Conservation (phyloP, 2,113 vertebrate genomes). For the Pagrus major region DNA sequence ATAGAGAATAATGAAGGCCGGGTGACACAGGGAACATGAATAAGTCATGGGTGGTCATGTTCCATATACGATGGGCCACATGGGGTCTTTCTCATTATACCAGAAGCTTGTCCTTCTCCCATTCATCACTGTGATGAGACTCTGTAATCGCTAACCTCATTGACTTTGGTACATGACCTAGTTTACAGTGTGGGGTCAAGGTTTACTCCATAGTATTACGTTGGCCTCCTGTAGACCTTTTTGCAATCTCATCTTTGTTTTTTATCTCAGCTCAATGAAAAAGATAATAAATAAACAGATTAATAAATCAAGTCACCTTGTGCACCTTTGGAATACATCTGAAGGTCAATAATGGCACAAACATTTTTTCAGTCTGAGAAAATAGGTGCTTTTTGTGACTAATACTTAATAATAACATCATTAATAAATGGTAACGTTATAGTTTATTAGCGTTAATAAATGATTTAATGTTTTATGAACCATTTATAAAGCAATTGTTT, state of each 20-base stretch:
- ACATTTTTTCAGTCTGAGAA: background rate
- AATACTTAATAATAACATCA: too few relatives aligned
- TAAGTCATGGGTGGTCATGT: conserved; percentile 70
- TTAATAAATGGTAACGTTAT: too few relatives aligned
- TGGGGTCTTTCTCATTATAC: conserved; percentile 62
- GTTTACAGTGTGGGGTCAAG: conserved; percentile 38
- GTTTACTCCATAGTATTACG: conserved; percentile 2
- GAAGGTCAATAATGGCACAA: background rate
- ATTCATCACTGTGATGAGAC: conserved; percentile 68
- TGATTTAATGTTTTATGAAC: too few relatives aligned
- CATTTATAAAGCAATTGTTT: too few relatives aligned
- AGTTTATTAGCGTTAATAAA: too few relatives aligned
- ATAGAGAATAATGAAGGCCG: conserved; percentile 47
- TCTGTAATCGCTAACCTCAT: conserved; percentile 31
- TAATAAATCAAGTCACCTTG: conserved; percentile 5
- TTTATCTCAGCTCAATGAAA: background rate
- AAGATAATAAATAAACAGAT: background rate
- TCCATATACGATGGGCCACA: conserved; percentile 37
- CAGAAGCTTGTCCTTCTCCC: conserved; percentile 24
- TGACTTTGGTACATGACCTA: conserved; percentile 33
- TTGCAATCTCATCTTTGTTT: background rate
- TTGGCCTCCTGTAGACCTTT: conserved; percentile 8
- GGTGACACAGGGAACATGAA: conserved; percentile 63
- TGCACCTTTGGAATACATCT: background rate
- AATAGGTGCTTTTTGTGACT: background rate